A percentile compares a stretch with the other conserved stretches of the same genome.
These are phyloP conservation scores for Herpetotheres cachinnans DNA, from an alignment of 2,113 vertebrate genomes.

Conservation along the genomic window DNA sequence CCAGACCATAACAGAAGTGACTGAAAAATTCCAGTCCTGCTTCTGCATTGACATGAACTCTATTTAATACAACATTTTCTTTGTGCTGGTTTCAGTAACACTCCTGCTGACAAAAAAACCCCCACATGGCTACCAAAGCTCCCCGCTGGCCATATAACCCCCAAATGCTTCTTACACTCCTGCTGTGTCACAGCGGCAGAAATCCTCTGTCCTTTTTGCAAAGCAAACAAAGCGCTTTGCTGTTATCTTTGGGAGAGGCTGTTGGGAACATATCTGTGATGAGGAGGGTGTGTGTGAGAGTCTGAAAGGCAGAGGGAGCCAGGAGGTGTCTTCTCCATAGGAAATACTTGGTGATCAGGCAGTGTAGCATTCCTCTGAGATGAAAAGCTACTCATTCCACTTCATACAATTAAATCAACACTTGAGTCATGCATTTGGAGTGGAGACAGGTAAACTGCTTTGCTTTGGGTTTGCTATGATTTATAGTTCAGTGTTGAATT, in stretches of 20 bases:
- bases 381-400: conserved; percentile 40
- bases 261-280: neutral
- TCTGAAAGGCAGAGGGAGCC: conserved; percentile 27
- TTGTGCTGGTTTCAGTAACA: conserved; percentile 5
- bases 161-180: neutral
- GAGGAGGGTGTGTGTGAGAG: conserved; percentile 16
- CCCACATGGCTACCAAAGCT: neutral
- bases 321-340: neutral
- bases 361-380: conserved; percentile 40
- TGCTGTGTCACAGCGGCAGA: neutral
- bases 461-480: neutral
- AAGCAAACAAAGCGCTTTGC: neutral
- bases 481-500: neutral
- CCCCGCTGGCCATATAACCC: neutral
- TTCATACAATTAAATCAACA: neutral
- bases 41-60: neutral
- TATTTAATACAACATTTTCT: conserved; percentile 13
- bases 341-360: neutral
- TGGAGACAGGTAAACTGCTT: neutral
- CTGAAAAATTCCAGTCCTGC: neutral
- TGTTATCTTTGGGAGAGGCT: neutral
- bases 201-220: neutral
- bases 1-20: neutral
- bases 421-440: neutral
- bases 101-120: neutral